Evolutionary conservation across 2,888 invertebrate genomes (phyloP), one percentile per base, ranked within the genome.

Genomic region (Drosophila ezoana): DNA sequence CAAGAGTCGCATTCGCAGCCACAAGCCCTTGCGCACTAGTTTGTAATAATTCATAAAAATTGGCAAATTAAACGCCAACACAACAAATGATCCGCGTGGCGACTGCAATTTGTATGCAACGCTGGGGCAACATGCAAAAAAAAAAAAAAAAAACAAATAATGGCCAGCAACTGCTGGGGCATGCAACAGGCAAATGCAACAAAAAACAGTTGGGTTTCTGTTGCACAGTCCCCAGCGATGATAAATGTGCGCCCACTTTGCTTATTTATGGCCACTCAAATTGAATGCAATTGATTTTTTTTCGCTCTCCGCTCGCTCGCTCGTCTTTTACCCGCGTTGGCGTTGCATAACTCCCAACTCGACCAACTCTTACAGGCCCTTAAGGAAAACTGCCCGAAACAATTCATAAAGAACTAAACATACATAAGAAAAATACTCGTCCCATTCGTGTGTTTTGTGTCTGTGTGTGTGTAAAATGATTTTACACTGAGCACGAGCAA

Each of bases 11-110:
- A n/a, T 13, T 57, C 38, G 58, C 47, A 16, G 60, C 38, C 53
- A 54, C 61, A 45, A 18, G 64, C 56, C 65, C 64, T 51, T 47
- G 53, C 33, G 60, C 43, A 65, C 63, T 68, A 63, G 62, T 48
- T 63, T 48, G 73, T 61, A 70, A 82, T 89, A 86, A 89, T 79
- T 86, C 85, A 89, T 87, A 81, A 86, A 87, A 87, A 86, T 86
- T 89, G 85, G 85, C 85, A 89, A 86, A 86, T 86, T 86, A 89
- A 86, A 87, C 89, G 85, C 85, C 85, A 86, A 86, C 85, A 85
- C 84, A 87, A 77, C 75, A 83, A 88, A 86, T 88, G 70, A 75
- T 77, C 61, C 75, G 75, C 82, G 66, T 74, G 74, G 76, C 84
- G 60, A 79, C 56, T 85, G 79, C 82, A 82, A 82, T 85, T 85